A percentile compares a stretch with the other conserved stretches of the same genome.
These are phyloP conservation scores for Chondrilla cf. caribensis DNA, from an alignment of 37 sponge, comb jelly and placozoan species.

Conservation along the genomic window DNA sequence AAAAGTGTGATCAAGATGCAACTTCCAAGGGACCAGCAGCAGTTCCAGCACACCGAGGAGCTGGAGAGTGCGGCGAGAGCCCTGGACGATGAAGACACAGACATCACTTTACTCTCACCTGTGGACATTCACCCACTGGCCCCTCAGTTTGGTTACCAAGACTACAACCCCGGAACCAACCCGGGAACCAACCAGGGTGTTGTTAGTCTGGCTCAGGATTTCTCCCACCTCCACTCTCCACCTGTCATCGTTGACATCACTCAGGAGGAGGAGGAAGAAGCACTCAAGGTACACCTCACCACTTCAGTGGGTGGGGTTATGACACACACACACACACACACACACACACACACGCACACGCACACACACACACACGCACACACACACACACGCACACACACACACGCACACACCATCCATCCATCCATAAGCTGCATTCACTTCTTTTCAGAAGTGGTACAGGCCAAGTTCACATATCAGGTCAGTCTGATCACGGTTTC, in stretches of 20 bases:
- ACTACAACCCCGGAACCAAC: not conserved
- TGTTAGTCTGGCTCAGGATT: conserved; percentile 1
- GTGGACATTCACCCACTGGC: conserved; percentile 49
- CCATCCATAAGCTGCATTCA: too few species aligned
- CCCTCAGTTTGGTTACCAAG: not conserved
- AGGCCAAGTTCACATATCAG: too few species aligned
- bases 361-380: too few species aligned
- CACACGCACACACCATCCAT: too few species aligned
- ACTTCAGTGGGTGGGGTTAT: too few species aligned
- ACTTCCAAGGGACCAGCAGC: conserved; percentile 44
- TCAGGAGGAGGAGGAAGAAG: conserved; percentile 45
- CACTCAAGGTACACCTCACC: conserved; percentile 41
- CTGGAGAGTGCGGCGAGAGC: conserved; percentile 34
- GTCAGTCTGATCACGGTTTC: too few species aligned
- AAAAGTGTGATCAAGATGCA: conserved; percentile 28
- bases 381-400: too few species aligned
- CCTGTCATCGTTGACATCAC: conserved; percentile 62
- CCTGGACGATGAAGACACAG: conserved; percentile 25
- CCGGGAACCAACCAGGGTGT: not conserved
- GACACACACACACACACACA: not conserved
- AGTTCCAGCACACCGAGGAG: conserved; percentile 22
- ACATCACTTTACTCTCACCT: not conserved
- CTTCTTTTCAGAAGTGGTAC: too few species aligned
- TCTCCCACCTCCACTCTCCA: conserved; percentile 9
- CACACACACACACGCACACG: too few species aligned